Conservation (phyloP, 1,140 invertebrate species). For the Euura lappo region DNA sequence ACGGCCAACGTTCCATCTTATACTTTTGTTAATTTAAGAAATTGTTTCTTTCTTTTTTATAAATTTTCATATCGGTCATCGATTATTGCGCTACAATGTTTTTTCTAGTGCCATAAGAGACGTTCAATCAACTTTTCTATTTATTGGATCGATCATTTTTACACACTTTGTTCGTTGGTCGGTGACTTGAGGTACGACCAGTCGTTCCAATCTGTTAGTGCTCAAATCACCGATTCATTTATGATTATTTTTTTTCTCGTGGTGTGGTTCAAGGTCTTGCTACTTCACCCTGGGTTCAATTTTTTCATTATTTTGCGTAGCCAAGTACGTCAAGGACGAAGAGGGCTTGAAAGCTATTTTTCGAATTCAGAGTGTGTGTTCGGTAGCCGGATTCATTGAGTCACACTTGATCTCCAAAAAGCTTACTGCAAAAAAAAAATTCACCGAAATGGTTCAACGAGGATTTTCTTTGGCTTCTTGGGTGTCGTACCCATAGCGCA, state of each 20-base stretch:
- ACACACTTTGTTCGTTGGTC: neutral
- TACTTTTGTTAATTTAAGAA: neutral
- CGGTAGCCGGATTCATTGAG: neutral
- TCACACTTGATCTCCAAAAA: constrained; percentile 1
- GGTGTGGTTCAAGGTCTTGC: neutral
- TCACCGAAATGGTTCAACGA: neutral
- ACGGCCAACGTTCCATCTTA: neutral
- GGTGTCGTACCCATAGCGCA: neutral
- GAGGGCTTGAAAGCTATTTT: neutral
- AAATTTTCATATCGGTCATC: neutral
- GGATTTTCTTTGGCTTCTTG: neutral
- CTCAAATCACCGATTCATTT: neutral
- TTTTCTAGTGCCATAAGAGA: neutral
- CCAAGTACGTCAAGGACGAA: neutral
- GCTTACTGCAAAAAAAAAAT: neutral
- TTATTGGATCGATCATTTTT: constrained; percentile 3
- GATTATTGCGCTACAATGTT: neutral
- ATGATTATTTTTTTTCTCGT: neutral
- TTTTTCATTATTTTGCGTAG: neutral
- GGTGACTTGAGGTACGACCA: neutral
- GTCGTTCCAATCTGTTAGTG: neutral
- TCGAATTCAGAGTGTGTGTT: neutral
- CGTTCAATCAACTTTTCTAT: neutral
- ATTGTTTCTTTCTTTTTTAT: neutral
- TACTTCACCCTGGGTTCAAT: neutral